Conservation (phyloP, 2,113 vertebrate species). For the Uropsilus gracilis region DNA sequence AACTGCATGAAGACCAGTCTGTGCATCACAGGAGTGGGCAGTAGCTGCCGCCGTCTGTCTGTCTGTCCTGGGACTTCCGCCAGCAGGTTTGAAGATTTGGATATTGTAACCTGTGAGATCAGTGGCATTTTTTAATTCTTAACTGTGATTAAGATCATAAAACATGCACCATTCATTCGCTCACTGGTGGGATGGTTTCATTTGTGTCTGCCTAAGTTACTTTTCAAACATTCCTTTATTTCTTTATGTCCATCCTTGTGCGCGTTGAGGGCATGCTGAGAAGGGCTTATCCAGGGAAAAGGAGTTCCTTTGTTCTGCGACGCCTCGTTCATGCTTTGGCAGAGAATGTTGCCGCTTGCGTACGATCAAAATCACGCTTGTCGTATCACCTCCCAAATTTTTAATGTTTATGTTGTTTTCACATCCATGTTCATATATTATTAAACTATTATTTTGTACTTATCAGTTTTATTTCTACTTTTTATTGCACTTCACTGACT, state of each 20-base stretch:
- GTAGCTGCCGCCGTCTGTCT: background rate
- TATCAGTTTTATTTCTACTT: constrained; percentile 77
- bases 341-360: constrained; percentile 53
- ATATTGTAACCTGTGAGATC: constrained; percentile 83
- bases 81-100: constrained; percentile 87
- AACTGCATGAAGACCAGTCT: background rate
- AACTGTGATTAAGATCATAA: constrained; percentile 79
- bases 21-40: background rate
- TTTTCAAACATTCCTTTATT: constrained; percentile 78
- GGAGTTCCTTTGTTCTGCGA: constrained; percentile 48
- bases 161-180: constrained; percentile 72
- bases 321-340: constrained; percentile 61
- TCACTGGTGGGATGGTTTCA: constrained; percentile 62
- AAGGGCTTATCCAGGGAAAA: constrained; percentile 74
- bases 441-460: constrained; percentile 87
- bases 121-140: constrained; percentile 72
- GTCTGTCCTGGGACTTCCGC: constrained; percentile 62
- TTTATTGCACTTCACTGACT: constrained; percentile 77
- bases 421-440: constrained; percentile 80
- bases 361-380: constrained; percentile 73
- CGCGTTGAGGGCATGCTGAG: constrained; percentile 62
- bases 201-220: constrained; percentile 81
- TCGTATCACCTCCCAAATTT: constrained; percentile 67
- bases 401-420: constrained; percentile 75
- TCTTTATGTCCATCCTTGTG: constrained; percentile 57